A percentile compares a stretch with the other conserved stretches of the same genome.
Evolutionary conservation across 2,797 vertebrate genomes (phyloP).

Genomic region (Pelodytes ibericus): DNA sequence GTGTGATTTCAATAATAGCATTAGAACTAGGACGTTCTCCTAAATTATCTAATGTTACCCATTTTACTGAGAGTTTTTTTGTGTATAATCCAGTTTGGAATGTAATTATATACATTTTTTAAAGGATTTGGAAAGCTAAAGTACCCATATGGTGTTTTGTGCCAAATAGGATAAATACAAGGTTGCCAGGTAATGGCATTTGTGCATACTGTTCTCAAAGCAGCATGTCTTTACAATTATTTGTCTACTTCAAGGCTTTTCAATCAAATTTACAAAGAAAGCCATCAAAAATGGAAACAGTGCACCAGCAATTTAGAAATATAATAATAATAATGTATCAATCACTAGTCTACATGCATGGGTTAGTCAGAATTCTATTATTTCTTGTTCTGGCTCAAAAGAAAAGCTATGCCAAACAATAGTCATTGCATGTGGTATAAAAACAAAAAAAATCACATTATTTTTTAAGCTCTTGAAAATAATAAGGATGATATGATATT

Average conservation of each 20-base stretch:
- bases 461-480: background rate
- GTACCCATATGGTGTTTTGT: conserved; percentile 1
- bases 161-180: conserved; percentile 3
- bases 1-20: background rate
- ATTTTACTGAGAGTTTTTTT: background rate
- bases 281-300: background rate
- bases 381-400: background rate
- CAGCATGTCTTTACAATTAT: conserved; percentile 28
- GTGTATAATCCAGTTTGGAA: background rate
- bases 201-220: conserved; percentile 36
- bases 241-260: conserved; percentile 31
- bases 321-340: conserved; percentile 30
- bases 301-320: conserved; percentile 12
- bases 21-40: background rate
- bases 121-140: conserved; percentile 33
- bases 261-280: conserved; percentile 30
- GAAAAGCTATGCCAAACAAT: background rate
- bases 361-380: conserved; percentile 6
- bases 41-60: background rate
- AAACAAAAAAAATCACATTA: background rate
- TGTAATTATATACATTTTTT: background rate
- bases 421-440: background rate
- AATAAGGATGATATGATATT: background rate
- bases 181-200: conserved; percentile 32
- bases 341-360: conserved; percentile 4